phyloP scores from a whole-genome alignment of 2,888 invertebrate genomes.

The Tanypteryx hageni region DNA sequence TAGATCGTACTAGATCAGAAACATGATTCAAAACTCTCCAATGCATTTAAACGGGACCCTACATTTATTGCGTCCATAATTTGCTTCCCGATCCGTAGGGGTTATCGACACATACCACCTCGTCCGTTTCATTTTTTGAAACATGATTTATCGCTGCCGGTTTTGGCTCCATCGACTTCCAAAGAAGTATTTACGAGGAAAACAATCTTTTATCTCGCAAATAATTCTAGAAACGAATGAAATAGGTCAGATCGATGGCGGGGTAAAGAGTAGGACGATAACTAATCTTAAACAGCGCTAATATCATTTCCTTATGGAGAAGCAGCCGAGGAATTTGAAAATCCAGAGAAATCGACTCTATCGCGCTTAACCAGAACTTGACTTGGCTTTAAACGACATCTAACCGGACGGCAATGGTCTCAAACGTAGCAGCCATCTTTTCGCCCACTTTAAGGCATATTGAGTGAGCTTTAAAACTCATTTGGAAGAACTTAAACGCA shows the following conservation, averaged over 20 bases:
- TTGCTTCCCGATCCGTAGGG: too few species aligned
- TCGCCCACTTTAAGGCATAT: too few species aligned
- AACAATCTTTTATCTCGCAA: background rate
- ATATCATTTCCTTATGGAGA: background rate
- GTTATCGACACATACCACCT: too few species aligned
- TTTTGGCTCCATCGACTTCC: background rate
- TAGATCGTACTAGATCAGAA: too few species aligned
- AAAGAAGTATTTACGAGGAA: background rate
- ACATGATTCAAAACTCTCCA: too few species aligned
- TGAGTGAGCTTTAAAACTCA: too few species aligned
- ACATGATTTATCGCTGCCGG: too few species aligned
- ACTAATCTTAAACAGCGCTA: background rate
- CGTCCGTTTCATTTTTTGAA: too few species aligned
- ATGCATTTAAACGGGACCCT: too few species aligned
- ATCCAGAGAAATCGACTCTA: background rate
- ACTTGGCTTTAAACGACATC: background rate
- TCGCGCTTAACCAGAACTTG: background rate
- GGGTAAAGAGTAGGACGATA: background rate
- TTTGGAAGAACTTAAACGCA: too few species aligned
- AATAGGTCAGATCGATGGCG: conserved; percentile 13
- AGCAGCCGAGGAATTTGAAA: background rate
- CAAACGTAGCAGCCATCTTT: background rate
- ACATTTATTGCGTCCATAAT: too few species aligned
- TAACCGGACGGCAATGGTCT: background rate
- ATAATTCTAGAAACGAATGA: background rate